A percentile compares a stretch with the other conserved stretches of the same genome.
phyloP scores from a whole-genome alignment of 2,113 vertebrate species.

The Leptodactylus fuscus region DNA sequence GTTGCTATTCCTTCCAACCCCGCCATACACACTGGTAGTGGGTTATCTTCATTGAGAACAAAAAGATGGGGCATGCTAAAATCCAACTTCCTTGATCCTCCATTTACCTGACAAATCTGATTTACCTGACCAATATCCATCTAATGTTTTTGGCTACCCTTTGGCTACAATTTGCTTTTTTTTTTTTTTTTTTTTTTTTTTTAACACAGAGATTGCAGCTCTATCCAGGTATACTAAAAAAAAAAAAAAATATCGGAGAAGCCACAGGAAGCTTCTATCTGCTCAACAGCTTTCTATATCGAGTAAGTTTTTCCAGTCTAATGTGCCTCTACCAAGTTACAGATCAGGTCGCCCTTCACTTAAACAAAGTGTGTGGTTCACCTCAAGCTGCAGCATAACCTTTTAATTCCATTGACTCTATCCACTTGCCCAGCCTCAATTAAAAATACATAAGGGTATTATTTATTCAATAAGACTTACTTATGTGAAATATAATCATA shows the following conservation, averaged over 20 bases:
- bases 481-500: conserved; percentile 62
- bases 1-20: no score
- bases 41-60: no score
- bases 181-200: no score
- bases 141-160: no score
- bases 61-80: no score
- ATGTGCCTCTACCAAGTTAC: conserved; percentile 23
- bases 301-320: background rate
- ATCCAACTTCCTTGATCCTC: no score
- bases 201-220: background rate
- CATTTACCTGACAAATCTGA: no score
- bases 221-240: background rate
- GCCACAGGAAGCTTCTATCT: background rate
- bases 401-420: conserved; percentile 58
- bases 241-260: background rate
- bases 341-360: conserved; percentile 47
- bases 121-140: no score
- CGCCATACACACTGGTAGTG: no score
- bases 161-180: no score
- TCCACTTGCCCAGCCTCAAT: conserved; percentile 56
- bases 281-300: background rate
- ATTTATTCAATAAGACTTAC: conserved; percentile 62
- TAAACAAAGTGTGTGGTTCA: conserved; percentile 57
- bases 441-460: conserved; percentile 62
- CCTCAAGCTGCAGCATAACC: conserved; percentile 55